phyloP scores from a whole-genome alignment of 2,888 invertebrate species.

The Hirtodrosophila alboralis region DNA sequence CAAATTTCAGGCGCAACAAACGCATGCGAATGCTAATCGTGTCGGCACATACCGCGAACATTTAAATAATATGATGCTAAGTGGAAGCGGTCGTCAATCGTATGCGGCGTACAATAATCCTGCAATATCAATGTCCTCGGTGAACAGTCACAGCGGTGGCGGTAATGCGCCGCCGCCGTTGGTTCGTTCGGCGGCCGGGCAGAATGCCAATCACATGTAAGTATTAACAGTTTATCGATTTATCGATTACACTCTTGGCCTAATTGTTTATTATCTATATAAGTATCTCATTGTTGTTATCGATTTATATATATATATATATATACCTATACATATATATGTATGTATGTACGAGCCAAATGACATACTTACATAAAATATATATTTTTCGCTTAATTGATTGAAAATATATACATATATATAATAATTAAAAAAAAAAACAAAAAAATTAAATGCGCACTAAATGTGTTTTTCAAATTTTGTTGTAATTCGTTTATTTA shows the following conservation, averaged over 20 bases:
- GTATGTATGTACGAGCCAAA: no score
- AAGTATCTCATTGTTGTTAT: slow-evolving; percentile 41
- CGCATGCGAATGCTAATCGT: slow-evolving; percentile 70
- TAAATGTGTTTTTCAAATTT: slow-evolving; percentile 83
- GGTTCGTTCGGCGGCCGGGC: slow-evolving; percentile 85
- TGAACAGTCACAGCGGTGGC: slow-evolving; percentile 81
- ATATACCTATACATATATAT: no score
- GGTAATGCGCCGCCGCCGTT: slow-evolving; percentile 87
- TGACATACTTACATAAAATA: slow-evolving; percentile 28
- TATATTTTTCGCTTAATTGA: slow-evolving; percentile 47
- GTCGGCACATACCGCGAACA: slow-evolving; percentile 77
- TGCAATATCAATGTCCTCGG: slow-evolving; percentile 83
- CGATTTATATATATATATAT: slow-evolving; percentile 35
- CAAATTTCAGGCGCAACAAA: slow-evolving; percentile 72
- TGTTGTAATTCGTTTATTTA: slow-evolving; percentile 82
- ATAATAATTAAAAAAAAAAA: slow-evolving; percentile 14
- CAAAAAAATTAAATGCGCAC: slow-evolving; percentile 47
- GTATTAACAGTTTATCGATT: slow-evolving; percentile 49
- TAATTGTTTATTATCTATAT: no score
- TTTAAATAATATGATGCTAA: slow-evolving; percentile 80
- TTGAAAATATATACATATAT: no score
- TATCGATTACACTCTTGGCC: no score
- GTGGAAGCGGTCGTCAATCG: slow-evolving; percentile 76
- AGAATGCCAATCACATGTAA: slow-evolving; percentile 83
- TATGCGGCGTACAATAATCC: slow-evolving; percentile 82